Evolutionary conservation across 1,140 invertebrate species (phyloP), one percentile per base, ranked within the genome.

Genomic region (Tetraneura akinire): DNA sequence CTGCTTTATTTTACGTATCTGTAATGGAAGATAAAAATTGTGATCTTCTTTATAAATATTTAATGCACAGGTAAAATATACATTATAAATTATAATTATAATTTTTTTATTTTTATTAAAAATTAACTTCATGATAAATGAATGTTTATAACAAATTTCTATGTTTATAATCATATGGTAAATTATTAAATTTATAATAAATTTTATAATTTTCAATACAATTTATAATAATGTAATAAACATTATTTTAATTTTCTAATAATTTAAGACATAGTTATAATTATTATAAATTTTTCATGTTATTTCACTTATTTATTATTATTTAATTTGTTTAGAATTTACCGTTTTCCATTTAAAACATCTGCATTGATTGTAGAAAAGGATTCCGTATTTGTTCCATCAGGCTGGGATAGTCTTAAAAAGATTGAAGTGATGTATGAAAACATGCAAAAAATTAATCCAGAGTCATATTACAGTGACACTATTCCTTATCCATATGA

Each of bases 11-110:
- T 88, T 99, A 99, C 86, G 97, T 96, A 62, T 98, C 96, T 82
- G 96, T 96, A 11, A 99, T 99, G 87, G 97, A 99, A 88, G 97
- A 99, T 86, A 98, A 98, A 87, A 99, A 99, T 88, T 98, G 96
- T 90, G 96, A 99, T 90, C 89, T 98, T 84, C 89, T 99, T 55
- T 97, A 98, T 87, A 98, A 98, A 89, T 99, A 99, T 89, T 90
- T 99, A 85, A 96, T 96, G 83, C 98, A 99, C 89, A 78, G 74
- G 74, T 78, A 78, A 78, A 42, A 6, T 51, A 49, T 37, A 37
- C 32, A 37, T 37, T 37, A 37, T n/a, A n/a, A n/a, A n/a, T n/a
- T n/a, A n/a, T n/a, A 16, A 26, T 70, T 18, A 11, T 13, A 71
- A 10, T 21, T 26, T n/a, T 9, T 51, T 66, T 14, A 37, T 45